Conservation (phyloP, 2,113 vertebrate species). For the Bubo bubo region DNA sequence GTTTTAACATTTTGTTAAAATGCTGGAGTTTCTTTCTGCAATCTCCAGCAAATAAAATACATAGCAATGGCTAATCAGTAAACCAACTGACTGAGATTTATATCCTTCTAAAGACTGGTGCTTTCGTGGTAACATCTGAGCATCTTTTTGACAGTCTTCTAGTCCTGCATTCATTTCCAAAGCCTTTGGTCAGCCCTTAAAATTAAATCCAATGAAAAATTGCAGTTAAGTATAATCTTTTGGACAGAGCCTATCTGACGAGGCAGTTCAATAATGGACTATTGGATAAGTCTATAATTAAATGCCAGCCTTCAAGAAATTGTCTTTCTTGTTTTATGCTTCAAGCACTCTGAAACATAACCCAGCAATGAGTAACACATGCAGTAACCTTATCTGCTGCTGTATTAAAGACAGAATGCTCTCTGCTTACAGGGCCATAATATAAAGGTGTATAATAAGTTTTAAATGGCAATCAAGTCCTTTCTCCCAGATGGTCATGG, state of each 20-base stretch:
- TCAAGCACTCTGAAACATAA: conserved; percentile 35
- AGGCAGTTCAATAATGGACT: conserved; percentile 28
- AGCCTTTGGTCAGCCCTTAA: neutral
- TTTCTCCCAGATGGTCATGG: neutral
- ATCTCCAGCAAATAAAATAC: neutral
- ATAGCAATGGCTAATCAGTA: neutral
- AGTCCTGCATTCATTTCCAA: neutral
- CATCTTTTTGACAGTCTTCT: neutral
- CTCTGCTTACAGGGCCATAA: neutral
- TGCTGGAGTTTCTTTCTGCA: neutral
- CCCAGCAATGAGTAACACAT: neutral
- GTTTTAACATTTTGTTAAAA: neutral
- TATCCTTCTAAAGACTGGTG: neutral
- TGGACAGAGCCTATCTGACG: neutral
- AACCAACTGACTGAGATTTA: neutral
- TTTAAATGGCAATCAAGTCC: neutral
- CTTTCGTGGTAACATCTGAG: neutral
- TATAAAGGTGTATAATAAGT: neutral
- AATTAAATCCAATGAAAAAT: conserved; percentile 41
- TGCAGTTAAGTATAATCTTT: conserved; percentile 20
- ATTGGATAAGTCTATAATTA: conserved; percentile 49
- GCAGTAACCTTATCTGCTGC: conserved; percentile 15
- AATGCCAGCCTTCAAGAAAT: conserved; percentile 6
- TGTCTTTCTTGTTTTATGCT: conserved; percentile 25
- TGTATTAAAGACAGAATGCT: conserved; percentile 7